phyloP scores from a whole-genome alignment of 2,888 invertebrate species.

The Scelioninae gen. 2 region DNA sequence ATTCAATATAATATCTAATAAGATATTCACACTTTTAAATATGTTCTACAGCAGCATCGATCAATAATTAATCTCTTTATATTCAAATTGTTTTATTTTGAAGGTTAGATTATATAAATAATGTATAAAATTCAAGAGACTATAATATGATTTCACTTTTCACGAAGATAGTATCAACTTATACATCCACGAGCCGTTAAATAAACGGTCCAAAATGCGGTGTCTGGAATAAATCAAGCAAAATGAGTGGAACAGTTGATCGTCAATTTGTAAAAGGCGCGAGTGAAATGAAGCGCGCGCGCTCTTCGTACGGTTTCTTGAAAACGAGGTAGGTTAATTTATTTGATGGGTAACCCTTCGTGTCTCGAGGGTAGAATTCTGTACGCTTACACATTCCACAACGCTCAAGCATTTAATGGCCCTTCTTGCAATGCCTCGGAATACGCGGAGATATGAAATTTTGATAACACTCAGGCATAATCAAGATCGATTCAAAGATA shows the following conservation, averaged over 20 bases:
- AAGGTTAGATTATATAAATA: slow-evolving; percentile 25
- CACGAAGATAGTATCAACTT: slow-evolving; percentile 45
- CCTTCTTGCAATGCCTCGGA: slow-evolving; percentile 44
- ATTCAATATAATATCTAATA: no score
- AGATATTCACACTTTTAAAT: slow-evolving; percentile 13
- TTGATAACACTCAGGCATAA: slow-evolving; percentile 58
- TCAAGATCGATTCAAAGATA: slow-evolving; percentile 59
- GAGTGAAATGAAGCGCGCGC: slow-evolving; percentile 37
- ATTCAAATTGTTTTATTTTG: slow-evolving; percentile 25
- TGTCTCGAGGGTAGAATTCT: slow-evolving; percentile 51
- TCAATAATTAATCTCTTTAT: slow-evolving; percentile 28
- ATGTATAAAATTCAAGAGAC: slow-evolving; percentile 44
- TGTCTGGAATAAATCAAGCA: slow-evolving; percentile 51
- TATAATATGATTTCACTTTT: slow-evolving; percentile 51
- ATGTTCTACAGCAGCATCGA: slow-evolving; percentile 13
- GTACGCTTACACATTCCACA: slow-evolving; percentile 41
- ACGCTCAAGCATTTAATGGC: slow-evolving; percentile 55
- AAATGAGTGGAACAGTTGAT: slow-evolving; percentile 50
- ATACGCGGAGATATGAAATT: slow-evolving; percentile 58
- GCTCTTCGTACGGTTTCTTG: slow-evolving; percentile 47
- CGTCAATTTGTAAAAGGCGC: slow-evolving; percentile 53
- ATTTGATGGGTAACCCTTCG: slow-evolving; percentile 55
- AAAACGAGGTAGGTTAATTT: slow-evolving; percentile 58
- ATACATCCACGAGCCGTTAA: slow-evolving; percentile 45
- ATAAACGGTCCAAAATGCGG: slow-evolving; percentile 44